Evolutionary conservation across 2,797 vertebrate genomes (phyloP), one percentile per base, ranked within the genome.

Genomic region (Eleutherodactylus coqui): DNA sequence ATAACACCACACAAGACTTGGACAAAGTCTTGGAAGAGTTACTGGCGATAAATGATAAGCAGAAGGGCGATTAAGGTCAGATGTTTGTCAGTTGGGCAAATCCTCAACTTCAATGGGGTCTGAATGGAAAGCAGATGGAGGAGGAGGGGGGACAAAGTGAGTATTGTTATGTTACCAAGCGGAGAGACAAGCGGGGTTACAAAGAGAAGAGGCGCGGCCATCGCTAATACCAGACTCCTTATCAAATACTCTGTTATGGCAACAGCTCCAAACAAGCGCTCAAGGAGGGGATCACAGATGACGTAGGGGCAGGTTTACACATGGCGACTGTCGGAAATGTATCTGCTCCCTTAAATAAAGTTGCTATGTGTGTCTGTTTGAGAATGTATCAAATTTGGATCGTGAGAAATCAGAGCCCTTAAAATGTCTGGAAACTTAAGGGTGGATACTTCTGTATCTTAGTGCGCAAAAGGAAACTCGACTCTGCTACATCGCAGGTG

Each of bases 41-140:
- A n/a, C 14, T 34, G 34, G 24, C 32, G 32, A 77, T n/a, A 77
- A 38, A 24, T n/a, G 34, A 38, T 38, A 77, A 77, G 45, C 51
- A 83, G 64, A 51, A 75, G 69, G 82, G 75, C 81, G 64, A 64
- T 51, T 53, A 45, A 87, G 86, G 86, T 79, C 76, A 84, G 73
- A 83, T 24, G 29, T 70, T 76, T 62, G 72, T 41, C 58, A 72
- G 41, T 73, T 75, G 75, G 81, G 75, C 81, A 84, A 84, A 87
- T 72, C 75, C 32, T 67, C 75, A 87, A 83, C 29, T 79, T 43
- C n/a, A 72, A 13, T 41, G 77, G 82, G 82, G 82, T 84, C 45
- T 60, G 69, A 84, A 87, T 80, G n/a, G n/a, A 64, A 78, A 84
- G 67, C 86, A 87, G 75, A 84, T 79, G 86, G 53, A 64, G 75